phyloP scores from a whole-genome alignment of 2,113 vertebrate species.

The Solea senegalensis region DNA sequence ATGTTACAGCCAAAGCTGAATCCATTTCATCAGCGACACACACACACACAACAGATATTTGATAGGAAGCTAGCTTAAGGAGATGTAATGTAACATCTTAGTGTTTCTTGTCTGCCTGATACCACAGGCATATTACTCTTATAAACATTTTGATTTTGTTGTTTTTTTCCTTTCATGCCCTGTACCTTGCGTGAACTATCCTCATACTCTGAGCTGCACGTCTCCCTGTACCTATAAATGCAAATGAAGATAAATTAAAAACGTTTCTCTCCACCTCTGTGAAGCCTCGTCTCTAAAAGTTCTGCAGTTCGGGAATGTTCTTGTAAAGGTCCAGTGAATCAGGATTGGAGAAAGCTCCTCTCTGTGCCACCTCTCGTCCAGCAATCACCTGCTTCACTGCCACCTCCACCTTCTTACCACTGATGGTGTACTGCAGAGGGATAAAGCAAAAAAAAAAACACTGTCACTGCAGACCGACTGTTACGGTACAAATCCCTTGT shows the following conservation, averaged over 20 bases:
- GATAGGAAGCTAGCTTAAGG: neutral
- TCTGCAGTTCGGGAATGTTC: conserved; percentile 92
- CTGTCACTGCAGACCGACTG: conserved; percentile 29
- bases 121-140: neutral
- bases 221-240: conserved; percentile 13
- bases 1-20: conserved; percentile 9
- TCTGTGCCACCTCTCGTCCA: conserved; percentile 87
- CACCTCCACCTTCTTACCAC: conserved; percentile 97
- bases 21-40: conserved; percentile 19
- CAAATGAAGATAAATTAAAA: conserved; percentile 45
- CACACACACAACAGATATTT: neutral
- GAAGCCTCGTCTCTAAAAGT: conserved; percentile 81
- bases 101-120: neutral
- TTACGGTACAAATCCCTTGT: conserved; percentile 11
- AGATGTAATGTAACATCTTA: too few species aligned
- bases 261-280: conserved; percentile 4
- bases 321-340: conserved; percentile 91
- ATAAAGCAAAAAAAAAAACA: conserved; percentile 1
- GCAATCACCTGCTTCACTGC: conserved; percentile 95
- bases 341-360: conserved; percentile 93
- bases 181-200: neutral
- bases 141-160: neutral
- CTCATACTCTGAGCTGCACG: neutral
- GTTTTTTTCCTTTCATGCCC: neutral
- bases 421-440: conserved; percentile 89